Evolutionary conservation across 2,797 vertebrate species (phyloP).

Genomic region (Graptemys geographica): DNA sequence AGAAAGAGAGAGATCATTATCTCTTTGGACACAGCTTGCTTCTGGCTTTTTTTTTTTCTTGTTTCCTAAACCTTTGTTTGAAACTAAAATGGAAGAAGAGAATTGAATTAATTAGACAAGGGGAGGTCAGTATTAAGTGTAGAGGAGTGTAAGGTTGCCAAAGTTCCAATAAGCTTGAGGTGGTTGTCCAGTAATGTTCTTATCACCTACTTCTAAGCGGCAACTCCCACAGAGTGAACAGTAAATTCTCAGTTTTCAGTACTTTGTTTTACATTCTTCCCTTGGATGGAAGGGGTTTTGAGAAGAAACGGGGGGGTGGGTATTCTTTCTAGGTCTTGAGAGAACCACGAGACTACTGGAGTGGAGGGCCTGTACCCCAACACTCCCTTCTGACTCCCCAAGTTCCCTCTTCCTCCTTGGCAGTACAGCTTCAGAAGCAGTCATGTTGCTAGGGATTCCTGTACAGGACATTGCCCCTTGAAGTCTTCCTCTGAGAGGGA

Average conservation of each 20-base stretch:
- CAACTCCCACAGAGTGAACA: not conserved
- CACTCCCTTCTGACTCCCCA: not conserved
- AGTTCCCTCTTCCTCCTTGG: not conserved
- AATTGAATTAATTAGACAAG: conserved; percentile 53
- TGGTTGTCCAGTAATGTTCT: no score
- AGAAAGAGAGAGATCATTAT: conserved; percentile 43
- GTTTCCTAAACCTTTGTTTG: conserved; percentile 49
- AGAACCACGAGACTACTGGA: not conserved
- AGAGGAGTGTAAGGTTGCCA: conserved; percentile 38
- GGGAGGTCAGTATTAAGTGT: conserved; percentile 25
- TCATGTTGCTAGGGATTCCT: not conserved
- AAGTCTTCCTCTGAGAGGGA: not conserved
- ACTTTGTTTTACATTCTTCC: not conserved
- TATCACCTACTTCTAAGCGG: not conserved
- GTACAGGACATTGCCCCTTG: not conserved
- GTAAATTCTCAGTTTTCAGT: not conserved
- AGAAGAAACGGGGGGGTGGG: not conserved
- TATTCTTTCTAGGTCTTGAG: not conserved
- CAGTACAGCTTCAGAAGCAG: not conserved
- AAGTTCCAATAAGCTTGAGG: conserved; percentile 20
- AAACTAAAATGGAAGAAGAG: conserved; percentile 40
- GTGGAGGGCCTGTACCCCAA: not conserved
- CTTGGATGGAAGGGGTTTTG: not conserved
- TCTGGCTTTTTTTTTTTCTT: conserved; percentile 28
- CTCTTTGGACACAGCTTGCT: not conserved